phyloP scores from a whole-genome alignment of 2,113 vertebrate species.

The Copsychus sechellarum region DNA sequence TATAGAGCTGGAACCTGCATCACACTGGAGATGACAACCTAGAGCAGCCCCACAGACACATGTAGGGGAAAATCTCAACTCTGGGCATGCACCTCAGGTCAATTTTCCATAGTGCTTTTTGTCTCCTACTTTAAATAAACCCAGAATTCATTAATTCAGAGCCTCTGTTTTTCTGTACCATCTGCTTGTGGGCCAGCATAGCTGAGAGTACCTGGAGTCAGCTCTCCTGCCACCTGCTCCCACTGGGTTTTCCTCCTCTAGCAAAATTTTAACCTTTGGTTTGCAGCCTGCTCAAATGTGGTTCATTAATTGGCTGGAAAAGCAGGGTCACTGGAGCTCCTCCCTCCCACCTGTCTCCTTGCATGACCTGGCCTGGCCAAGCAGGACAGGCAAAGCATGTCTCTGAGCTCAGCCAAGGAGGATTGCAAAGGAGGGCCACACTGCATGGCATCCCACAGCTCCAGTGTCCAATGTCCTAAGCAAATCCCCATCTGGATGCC shows the following conservation, averaged over 20 bases:
- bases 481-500: accelerated
- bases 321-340: accelerated
- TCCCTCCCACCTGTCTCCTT: neutral
- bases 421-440: accelerated
- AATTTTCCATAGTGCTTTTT: neutral
- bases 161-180: neutral
- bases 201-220: neutral
- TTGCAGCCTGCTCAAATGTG: neutral
- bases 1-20: neutral
- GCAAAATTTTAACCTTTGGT: conserved; percentile 1
- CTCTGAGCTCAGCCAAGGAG: neutral
- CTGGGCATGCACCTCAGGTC: neutral
- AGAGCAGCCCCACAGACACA: neutral
- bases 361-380: accelerated
- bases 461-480: neutral
- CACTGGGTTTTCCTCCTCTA: neutral
- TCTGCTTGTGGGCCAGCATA: neutral
- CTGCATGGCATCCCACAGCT: neutral
- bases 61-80: neutral
- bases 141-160: neutral
- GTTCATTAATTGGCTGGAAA: conserved; percentile 11
- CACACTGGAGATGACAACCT: neutral
- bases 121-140: neutral
- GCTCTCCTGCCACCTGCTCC: conserved; percentile 28
- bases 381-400: neutral